Evolutionary conservation across 1,140 invertebrate genomes (phyloP), one percentile per base, ranked within the genome.

Genomic region (Teleogryllus occipitalis): DNA sequence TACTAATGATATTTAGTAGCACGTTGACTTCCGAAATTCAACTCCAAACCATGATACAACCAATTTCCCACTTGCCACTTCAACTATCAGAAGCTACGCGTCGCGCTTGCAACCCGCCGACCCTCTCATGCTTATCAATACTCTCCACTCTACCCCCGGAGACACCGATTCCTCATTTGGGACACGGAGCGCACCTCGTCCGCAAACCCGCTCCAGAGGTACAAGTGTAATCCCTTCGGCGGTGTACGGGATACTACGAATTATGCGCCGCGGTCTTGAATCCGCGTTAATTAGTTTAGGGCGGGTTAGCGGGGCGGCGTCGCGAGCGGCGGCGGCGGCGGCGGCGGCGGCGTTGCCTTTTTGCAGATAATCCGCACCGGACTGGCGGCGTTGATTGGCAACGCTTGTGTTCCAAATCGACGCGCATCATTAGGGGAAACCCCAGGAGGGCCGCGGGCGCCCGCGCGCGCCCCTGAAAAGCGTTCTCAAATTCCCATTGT

Each of bases 221-320:
- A 18, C 54, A 18, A 65, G 54, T 65, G 7, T 65, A 65, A 39
- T 39, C 27, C 27, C 27, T 39, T 65, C 54, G 54, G 10, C 10
- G 10, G 54, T 7, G 54, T 3, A 65, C 54, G 18, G 54, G 18
- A 65, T 7, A 3, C 54, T 65, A 10, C 2, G 54, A 14, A 65
- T 65, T 65, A 65, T 7, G 54, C 54, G 54, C 10, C 10, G 54
- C 54, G 54, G 54, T 65, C 54, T 65, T 65, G 54, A 65, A 65
- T 65, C 54, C 54, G 54, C 54, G 54, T 65, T 65, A 65, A 65
- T 65, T 65, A 65, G 54, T 65, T 65, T 65, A 65, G 54, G 54
- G 54, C 54, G 54, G 54, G 54, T 65, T 65, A 65, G 10, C 54
- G 54, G 10, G 54, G 7, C 54, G 54, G 54, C 54, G 54, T 39